phyloP scores from a whole-genome alignment of 2,113 vertebrate species.

The Tupaia tana region DNA sequence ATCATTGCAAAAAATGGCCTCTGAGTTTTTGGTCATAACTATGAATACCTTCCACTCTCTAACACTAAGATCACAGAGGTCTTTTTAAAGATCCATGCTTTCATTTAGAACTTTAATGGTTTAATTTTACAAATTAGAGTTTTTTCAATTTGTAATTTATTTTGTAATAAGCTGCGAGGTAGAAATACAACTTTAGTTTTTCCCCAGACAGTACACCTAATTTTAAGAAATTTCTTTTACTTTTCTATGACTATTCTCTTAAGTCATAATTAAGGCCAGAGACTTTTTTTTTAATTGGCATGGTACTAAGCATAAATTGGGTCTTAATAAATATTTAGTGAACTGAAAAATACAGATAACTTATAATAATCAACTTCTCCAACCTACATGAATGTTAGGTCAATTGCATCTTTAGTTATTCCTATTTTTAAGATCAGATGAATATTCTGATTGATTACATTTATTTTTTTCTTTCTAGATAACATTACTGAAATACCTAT shows the following conservation, averaged over 20 bases:
- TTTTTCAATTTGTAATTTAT: not conserved
- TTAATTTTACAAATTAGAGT: not conserved
- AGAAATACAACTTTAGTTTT: not conserved
- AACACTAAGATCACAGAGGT: not conserved
- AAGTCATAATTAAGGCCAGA: not conserved
- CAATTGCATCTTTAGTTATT: not conserved
- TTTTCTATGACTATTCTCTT: slow-evolving; percentile 5
- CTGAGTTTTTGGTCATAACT: not conserved
- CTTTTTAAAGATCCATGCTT: not conserved
- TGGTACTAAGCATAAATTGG: not conserved
- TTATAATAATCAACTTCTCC: not conserved
- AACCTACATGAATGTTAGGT: not conserved
- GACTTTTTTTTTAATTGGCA: not conserved
- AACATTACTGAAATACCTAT: not conserved
- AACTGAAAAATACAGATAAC: not conserved
- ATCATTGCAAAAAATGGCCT: not conserved
- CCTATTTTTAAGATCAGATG: not conserved
- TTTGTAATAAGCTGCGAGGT: not conserved
- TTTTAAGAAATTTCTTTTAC: not conserved
- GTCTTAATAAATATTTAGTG: slow-evolving; percentile 7
- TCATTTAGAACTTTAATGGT: not conserved
- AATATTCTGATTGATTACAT: not conserved
- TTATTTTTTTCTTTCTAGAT: slow-evolving; percentile 18
- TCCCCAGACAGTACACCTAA: not conserved
- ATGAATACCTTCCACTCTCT: not conserved